Conservation (phyloP, 2,888 invertebrate species). For the Lasioglossum malachurum region DNA sequence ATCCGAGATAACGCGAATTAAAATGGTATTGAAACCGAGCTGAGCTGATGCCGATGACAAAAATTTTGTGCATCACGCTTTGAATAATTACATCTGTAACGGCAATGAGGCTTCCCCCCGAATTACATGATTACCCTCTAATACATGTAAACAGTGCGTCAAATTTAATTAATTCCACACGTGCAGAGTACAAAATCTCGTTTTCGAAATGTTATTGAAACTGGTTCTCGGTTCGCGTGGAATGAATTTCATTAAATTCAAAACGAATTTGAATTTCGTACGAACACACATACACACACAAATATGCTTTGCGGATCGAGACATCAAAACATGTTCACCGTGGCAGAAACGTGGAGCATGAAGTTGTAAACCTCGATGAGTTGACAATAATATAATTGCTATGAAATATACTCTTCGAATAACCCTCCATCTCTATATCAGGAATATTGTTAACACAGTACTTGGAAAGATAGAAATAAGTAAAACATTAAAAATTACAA, state of each 20-base stretch:
- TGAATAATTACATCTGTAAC: not conserved
- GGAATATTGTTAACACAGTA: not conserved
- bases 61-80: not conserved
- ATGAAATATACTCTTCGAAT: not conserved
- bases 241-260: not conserved
- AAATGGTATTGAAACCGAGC: not conserved
- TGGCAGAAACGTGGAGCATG: not conserved
- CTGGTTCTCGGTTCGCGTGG: not conserved
- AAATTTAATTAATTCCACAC: conserved; percentile 2
- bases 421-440: not conserved
- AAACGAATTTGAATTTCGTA: conserved; percentile 11
- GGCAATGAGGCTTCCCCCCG: not conserved
- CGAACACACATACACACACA: too few species aligned
- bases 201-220: not conserved
- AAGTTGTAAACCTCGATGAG: not conserved
- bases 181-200: not conserved
- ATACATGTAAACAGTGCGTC: not conserved
- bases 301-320: not conserved
- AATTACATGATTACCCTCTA: not conserved
- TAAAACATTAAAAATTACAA: too few species aligned
- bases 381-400: not conserved
- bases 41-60: not conserved
- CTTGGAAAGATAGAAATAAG: too few species aligned
- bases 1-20: not conserved
- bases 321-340: not conserved